These are phyloP conservation scores for Empidonax traillii DNA, from an alignment of 2,113 vertebrate genomes.

Conservation along the genomic window DNA sequence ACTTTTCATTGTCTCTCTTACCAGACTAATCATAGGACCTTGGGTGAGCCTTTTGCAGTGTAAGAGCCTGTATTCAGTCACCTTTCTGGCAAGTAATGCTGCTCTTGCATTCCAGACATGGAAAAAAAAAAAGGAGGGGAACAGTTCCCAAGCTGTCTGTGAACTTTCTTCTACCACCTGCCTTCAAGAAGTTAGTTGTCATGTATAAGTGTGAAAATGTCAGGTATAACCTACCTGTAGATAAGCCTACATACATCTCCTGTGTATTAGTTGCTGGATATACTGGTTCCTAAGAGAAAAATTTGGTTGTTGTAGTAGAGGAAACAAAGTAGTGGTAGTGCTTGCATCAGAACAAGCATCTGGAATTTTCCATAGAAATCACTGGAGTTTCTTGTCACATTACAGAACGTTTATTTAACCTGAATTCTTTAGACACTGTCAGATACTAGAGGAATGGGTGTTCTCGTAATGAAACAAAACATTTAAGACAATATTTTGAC, in stretches of 20 bases:
- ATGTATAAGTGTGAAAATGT: background rate
- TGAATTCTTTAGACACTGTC: background rate
- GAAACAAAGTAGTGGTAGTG: background rate
- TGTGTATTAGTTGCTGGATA: background rate
- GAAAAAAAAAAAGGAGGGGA: background rate
- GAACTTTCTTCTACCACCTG: background rate
- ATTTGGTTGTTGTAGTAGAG: background rate
- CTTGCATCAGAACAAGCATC: background rate
- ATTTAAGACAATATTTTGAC: background rate
- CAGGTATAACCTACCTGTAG: background rate
- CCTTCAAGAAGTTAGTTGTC: background rate
- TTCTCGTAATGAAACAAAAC: background rate
- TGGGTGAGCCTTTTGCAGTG: background rate
- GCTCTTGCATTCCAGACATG: background rate
- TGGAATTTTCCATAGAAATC: background rate
- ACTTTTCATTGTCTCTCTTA: background rate
- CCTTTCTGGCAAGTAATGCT: background rate
- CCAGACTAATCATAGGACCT: background rate
- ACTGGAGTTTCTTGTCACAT: background rate
- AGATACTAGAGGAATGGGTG: background rate
- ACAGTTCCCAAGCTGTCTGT: background rate
- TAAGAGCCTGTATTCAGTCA: background rate
- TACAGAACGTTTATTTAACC: background rate
- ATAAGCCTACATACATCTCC: background rate
- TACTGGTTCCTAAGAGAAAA: background rate